phyloP scores from a whole-genome alignment of 1,140 invertebrate species.

The Contarinia nasturtii region DNA sequence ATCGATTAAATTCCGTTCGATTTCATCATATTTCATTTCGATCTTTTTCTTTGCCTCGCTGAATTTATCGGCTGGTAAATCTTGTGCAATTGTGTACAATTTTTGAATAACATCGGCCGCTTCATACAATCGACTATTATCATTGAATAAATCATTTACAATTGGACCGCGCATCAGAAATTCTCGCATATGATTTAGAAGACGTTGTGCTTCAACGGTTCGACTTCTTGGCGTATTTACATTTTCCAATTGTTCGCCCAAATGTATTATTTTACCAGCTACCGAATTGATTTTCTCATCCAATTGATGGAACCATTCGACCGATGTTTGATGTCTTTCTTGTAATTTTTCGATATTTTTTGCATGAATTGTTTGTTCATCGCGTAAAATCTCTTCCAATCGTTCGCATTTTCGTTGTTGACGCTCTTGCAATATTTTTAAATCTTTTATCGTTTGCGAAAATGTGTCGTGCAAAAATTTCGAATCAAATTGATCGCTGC shows the following conservation, averaged over 20 bases:
- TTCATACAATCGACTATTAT: constrained; percentile 74
- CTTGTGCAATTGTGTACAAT: constrained; percentile 85
- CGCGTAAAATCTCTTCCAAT: constrained; percentile 60
- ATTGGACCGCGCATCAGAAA: constrained; percentile 76
- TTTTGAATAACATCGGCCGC: constrained; percentile 99
- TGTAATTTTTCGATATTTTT: constrained; percentile 64
- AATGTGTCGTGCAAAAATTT: constrained; percentile 76
- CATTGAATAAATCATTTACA: constrained; percentile 70
- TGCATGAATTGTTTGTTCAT: constrained; percentile 72
- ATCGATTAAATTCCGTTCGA: constrained; percentile 82
- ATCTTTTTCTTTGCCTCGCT: constrained; percentile 80
- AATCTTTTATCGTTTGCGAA: constrained; percentile 69
- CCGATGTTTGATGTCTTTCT: constrained; percentile 66
- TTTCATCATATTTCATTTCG: constrained; percentile 83
- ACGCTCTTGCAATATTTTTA: constrained; percentile 56
- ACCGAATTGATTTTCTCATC: constrained; percentile 94
- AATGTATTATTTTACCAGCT: constrained; percentile 90
- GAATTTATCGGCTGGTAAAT: constrained; percentile 74
- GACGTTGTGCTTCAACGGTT: constrained; percentile 82
- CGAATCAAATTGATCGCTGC: constrained; percentile 52
- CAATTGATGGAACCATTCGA: constrained; percentile 75
- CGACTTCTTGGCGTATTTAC: constrained; percentile 86
- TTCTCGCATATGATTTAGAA: constrained; percentile 86
- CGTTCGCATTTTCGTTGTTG: constrained; percentile 76
- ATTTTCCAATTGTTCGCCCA: constrained; percentile 93